Conservation (phyloP, 1,140 invertebrate species). For the Dolichoris vasculosae region DNA sequence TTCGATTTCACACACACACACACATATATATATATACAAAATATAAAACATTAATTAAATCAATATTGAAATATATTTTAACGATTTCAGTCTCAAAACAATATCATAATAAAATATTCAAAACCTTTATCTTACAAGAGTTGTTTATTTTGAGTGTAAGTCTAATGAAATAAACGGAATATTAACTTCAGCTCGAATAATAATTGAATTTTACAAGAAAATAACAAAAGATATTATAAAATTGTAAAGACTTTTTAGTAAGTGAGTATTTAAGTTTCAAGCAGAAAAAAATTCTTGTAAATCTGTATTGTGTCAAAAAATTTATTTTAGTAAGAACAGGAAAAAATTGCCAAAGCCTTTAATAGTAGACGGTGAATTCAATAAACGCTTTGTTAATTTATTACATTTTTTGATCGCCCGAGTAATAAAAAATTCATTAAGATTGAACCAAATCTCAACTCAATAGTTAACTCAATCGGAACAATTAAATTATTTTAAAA, state of each 20-base stretch:
- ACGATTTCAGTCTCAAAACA: neutral
- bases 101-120: constrained; percentile 14
- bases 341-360: neutral
- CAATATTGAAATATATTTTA: neutral
- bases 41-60: neutral
- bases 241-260: neutral
- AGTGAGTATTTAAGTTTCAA: neutral
- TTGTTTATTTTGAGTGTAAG: neutral
- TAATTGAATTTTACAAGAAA: constrained; percentile 18
- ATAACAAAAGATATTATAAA: neutral
- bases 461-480: neutral
- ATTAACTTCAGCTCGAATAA: neutral
- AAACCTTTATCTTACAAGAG: neutral
- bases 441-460: neutral
- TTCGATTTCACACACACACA: neutral
- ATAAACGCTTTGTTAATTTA: neutral
- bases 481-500: neutral
- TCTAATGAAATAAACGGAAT: neutral
- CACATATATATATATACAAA: neutral
- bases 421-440: neutral
- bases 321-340: neutral
- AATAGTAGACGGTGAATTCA: neutral
- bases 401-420: neutral
- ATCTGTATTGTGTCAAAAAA: neutral
- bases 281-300: neutral